These are phyloP conservation scores for Typhlichthys eigenmanni DNA, from an alignment of 2,797 vertebrate species.

Conservation along the genomic window DNA sequence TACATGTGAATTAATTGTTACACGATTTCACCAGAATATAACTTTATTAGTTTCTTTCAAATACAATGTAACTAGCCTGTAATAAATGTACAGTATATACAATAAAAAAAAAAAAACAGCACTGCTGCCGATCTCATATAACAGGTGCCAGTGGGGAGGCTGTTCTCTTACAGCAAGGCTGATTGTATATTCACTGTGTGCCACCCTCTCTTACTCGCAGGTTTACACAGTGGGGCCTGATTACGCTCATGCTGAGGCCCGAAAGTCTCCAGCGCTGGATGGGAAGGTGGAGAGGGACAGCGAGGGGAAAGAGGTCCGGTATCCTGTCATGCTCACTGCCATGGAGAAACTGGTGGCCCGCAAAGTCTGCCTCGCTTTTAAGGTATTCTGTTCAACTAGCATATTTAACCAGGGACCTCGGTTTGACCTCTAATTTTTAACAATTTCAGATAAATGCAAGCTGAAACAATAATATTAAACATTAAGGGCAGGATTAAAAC, in stretches of 20 bases:
- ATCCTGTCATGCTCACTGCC: slow-evolving; percentile 97
- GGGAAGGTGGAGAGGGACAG: slow-evolving; percentile 98
- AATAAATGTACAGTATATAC: too few relatives aligned
- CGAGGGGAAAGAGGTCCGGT: slow-evolving; percentile 97
- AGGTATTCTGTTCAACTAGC: slow-evolving; percentile 72
- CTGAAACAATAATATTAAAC: too few relatives aligned
- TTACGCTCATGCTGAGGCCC: slow-evolving; percentile 96
- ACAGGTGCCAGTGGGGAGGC: too few relatives aligned
- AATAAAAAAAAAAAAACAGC: too few relatives aligned
- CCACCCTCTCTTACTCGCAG: slow-evolving; percentile 58
- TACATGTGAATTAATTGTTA: too few relatives aligned
- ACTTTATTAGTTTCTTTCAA: too few relatives aligned
- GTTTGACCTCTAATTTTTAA: background rate
- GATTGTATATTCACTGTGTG: too few relatives aligned
- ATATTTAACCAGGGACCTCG: background rate
- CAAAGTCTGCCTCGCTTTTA: slow-evolving; percentile 97
- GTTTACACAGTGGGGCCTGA: slow-evolving; percentile 98
- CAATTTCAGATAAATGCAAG: slow-evolving; percentile 47
- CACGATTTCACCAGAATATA: too few relatives aligned
- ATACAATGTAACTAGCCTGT: too few relatives aligned
- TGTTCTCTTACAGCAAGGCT: too few relatives aligned
- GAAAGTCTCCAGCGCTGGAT: slow-evolving; percentile 95
- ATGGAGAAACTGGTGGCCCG: slow-evolving; percentile 98
- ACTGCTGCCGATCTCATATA: too few relatives aligned
- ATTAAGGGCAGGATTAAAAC: too few relatives aligned